Conservation (phyloP, 2,888 invertebrate species). For the Rhyacophila evoluta region DNA sequence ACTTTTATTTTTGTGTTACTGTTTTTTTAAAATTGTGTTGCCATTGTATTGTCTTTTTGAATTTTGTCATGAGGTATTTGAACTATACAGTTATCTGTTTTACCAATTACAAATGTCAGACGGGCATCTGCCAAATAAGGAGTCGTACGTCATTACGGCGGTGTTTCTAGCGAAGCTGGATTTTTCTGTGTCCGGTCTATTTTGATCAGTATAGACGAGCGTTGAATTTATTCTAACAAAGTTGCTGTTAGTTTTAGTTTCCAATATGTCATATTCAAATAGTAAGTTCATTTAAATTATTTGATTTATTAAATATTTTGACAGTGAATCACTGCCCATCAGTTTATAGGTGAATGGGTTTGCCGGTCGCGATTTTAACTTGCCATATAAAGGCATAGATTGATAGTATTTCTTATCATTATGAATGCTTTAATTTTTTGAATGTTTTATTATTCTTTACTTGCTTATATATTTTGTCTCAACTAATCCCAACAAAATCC, state of each 20-base stretch:
- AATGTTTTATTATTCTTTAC: background rate
- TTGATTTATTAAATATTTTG: constrained; percentile 25
- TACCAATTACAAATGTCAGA: constrained; percentile 45
- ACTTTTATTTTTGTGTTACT: too few species aligned
- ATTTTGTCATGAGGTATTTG: too few species aligned
- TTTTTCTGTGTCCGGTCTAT: constrained; percentile 41
- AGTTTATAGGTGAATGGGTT: constrained; percentile 41
- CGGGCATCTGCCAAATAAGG: constrained; percentile 50
- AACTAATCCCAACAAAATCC: background rate
- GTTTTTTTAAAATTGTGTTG: too few species aligned
- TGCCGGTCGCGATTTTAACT: constrained; percentile 46
- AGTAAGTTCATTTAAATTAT: constrained; percentile 40
- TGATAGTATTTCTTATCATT: constrained; percentile 19
- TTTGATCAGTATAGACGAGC: constrained; percentile 34
- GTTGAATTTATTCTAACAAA: constrained; percentile 26
- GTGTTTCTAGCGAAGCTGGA: constrained; percentile 33
- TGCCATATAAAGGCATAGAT: constrained; percentile 39
- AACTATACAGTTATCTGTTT: constrained; percentile 33
- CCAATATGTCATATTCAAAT: constrained; percentile 46
- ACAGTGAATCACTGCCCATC: constrained; percentile 39
- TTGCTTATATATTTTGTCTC: background rate
- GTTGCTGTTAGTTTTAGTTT: constrained; percentile 26
- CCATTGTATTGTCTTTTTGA: background rate
- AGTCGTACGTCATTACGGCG: constrained; percentile 35
- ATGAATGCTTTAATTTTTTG: background rate